Conservation (phyloP, 1,140 invertebrate genomes). For the Hesperophylax magnus region DNA sequence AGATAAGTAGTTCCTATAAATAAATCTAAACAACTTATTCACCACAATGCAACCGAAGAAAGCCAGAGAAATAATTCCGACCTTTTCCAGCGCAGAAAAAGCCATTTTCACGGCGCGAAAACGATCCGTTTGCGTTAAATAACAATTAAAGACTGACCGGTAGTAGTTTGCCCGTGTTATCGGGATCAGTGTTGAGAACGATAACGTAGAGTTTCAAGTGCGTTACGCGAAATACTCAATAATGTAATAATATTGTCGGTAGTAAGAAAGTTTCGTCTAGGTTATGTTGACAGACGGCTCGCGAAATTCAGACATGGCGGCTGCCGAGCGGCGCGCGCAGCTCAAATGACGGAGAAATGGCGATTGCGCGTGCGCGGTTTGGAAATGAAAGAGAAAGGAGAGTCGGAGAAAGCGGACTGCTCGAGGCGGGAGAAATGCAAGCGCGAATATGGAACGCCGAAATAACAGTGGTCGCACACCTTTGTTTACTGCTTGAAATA, state of each 20-base stretch:
- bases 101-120: constrained; percentile 19
- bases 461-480: background rate
- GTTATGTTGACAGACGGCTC: constrained; percentile 31
- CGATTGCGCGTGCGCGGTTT: constrained; percentile 2
- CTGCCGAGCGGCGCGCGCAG: constrained; percentile 31
- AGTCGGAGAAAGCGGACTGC: constrained; percentile 18
- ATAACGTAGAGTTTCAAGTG: too few relatives aligned
- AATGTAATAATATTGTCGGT: too few relatives aligned
- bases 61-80: constrained; percentile 48
- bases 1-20: constrained; percentile 52
- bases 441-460: constrained; percentile 28
- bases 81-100: constrained; percentile 48
- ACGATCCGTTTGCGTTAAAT: background rate
- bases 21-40: constrained; percentile 41
- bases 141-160: too few relatives aligned
- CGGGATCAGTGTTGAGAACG: too few relatives aligned
- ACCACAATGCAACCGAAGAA: constrained; percentile 44
- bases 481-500: background rate
- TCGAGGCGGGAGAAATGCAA: constrained; percentile 14
- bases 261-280: background rate
- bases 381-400: constrained; percentile 39
- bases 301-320: constrained; percentile 1
- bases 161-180: too few relatives aligned
- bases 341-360: constrained; percentile 18
- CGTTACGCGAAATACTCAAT: too few relatives aligned